Evolutionary conservation across 2,888 invertebrate genomes (phyloP).

Genomic region (Netelia melanura): DNA sequence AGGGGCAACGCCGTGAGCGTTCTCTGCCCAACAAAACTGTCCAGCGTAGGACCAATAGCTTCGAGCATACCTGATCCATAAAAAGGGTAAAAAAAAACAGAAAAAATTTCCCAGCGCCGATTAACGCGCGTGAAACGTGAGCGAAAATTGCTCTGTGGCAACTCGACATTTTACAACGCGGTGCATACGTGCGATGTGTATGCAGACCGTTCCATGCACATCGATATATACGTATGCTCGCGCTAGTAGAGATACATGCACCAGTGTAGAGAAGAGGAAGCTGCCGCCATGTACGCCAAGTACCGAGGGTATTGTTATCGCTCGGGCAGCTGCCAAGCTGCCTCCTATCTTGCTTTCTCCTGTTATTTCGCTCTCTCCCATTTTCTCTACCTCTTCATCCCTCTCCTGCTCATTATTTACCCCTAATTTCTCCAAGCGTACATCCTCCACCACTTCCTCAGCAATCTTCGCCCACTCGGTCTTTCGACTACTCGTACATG

Average conservation of each 20-base stretch:
- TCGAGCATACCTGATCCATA: conserved; percentile 40
- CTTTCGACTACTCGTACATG: conserved; percentile 19
- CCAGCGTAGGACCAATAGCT: conserved; percentile 44
- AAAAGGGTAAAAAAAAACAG: conserved; percentile 56
- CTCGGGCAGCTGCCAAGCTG: conserved; percentile 77
- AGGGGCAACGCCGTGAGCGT: conserved; percentile 39
- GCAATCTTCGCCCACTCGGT: conserved; percentile 32
- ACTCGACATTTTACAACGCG: conserved; percentile 76
- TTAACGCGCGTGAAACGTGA: conserved; percentile 74
- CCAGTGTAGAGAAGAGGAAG: conserved; percentile 35
- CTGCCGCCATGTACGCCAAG: conserved; percentile 76
- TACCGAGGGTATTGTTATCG: conserved; percentile 80
- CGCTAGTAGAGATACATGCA: conserved; percentile 37
- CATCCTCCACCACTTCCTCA: conserved; percentile 32
- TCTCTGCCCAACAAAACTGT: conserved; percentile 51
- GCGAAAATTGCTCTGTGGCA: conserved; percentile 75
- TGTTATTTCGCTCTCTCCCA: conserved; percentile 24
- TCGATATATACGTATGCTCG: conserved; percentile 63
- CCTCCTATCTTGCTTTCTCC: conserved; percentile 67
- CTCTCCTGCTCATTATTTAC: not conserved
- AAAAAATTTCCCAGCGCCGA: conserved; percentile 68
- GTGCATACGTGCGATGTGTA: conserved; percentile 64
- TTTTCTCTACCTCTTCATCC: not conserved
- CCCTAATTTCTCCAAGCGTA: not conserved
- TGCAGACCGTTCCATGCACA: conserved; percentile 11